phyloP scores from a whole-genome alignment of 2,113 vertebrate genomes.

The Arvicanthis niloticus region DNA sequence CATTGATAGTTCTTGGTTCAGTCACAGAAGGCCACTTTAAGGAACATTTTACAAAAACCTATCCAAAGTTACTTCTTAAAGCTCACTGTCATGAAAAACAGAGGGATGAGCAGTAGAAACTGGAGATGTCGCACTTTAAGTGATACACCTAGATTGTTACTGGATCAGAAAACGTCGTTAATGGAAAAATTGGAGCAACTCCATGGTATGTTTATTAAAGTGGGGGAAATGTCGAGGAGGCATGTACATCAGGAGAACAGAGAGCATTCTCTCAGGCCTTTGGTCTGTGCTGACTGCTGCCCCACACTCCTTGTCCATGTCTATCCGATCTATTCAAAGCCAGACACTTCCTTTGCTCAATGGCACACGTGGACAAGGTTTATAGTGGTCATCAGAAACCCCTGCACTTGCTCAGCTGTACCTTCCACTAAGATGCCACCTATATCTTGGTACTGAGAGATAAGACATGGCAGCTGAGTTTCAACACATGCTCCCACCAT shows the following conservation, averaged over 20 bases:
- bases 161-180: not conserved
- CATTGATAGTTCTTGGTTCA: not conserved
- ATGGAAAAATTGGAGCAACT: not conserved
- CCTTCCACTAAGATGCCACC: not conserved
- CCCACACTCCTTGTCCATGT: not conserved
- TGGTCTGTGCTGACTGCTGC: not conserved
- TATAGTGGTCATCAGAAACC: not conserved
- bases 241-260: not conserved
- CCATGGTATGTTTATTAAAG: not conserved
- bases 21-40: not conserved
- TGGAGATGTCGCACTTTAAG: not conserved
- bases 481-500: not conserved
- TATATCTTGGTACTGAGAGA: not conserved
- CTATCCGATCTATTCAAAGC: not conserved
- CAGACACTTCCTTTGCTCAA: not conserved
- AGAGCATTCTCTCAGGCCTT: not conserved
- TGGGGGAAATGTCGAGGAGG: accelerated
- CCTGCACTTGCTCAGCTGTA: not conserved
- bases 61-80: not conserved
- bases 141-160: not conserved
- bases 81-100: not conserved
- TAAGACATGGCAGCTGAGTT: not conserved
- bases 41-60: not conserved
- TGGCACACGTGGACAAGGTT: not conserved
- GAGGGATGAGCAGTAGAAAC: not conserved